Evolutionary conservation across 2,113 vertebrate genomes (phyloP).

Genomic region (Heterocephalus glaber): DNA sequence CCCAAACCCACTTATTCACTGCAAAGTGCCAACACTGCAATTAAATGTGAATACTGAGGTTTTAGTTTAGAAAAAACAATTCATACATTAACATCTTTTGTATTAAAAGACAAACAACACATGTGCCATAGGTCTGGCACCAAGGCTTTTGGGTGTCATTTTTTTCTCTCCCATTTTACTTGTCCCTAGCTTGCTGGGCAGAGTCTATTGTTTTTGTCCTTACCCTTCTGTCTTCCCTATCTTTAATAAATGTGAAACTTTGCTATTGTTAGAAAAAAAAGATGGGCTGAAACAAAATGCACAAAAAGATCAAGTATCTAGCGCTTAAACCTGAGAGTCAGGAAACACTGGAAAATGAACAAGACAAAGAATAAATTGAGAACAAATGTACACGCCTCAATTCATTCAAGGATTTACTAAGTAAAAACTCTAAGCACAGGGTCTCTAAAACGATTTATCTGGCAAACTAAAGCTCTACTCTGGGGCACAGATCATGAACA

Average conservation of each 20-base stretch:
- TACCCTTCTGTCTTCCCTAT: neutral
- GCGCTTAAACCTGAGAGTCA: neutral
- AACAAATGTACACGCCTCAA: neutral
- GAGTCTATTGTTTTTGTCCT: neutral
- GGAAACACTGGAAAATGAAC: neutral
- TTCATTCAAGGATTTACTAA: neutral
- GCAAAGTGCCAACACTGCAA: neutral
- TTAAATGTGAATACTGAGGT: neutral
- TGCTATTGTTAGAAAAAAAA: neutral
- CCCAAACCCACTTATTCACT: neutral
- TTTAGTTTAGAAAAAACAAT: neutral
- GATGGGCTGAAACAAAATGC: neutral
- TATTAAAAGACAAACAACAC: too few species aligned
- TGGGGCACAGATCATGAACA: neutral
- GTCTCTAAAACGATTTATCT: neutral
- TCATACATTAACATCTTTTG: neutral
- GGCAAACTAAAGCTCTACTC: neutral
- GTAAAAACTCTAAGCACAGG: neutral
- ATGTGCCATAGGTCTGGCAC: neutral
- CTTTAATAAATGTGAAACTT: neutral
- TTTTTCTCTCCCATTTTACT: neutral
- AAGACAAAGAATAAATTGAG: neutral
- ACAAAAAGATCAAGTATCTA: neutral
- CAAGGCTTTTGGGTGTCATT: neutral
- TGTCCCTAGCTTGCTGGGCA: neutral